Percentiles rank a stretch among this genome's conserved stretches.
Conservation (phyloP, 2,797 vertebrate genomes). For the Chaetophractus vellerosus region DNA sequence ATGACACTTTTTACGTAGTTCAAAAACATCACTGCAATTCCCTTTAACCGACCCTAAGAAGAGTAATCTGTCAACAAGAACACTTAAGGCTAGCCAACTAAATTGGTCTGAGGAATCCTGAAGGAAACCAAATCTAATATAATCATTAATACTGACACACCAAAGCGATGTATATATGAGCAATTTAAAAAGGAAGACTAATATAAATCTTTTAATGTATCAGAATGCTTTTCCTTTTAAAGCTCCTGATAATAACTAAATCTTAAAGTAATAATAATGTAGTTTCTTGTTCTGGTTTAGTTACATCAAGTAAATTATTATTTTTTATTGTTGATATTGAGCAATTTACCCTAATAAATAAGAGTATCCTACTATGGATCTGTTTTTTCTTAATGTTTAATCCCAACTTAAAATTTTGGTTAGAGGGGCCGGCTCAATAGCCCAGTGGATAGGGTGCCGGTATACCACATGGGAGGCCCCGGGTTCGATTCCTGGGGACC, state of each 20-base stretch:
- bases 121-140: slow-evolving; percentile 72
- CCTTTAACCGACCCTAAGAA: slow-evolving; percentile 66
- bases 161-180: not conserved
- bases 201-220: not conserved
- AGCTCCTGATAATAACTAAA: not conserved
- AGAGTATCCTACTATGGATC: not conserved
- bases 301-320: not conserved
- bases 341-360: not conserved
- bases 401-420: not conserved
- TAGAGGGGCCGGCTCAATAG: too few relatives aligned
- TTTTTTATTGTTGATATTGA: not conserved
- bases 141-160: slow-evolving; percentile 68
- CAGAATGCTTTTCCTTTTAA: not conserved
- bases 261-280: slow-evolving; percentile 42
- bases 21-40: slow-evolving; percentile 71
- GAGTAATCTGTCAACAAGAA: slow-evolving; percentile 73
- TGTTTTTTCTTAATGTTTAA: not conserved
- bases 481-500: too few relatives aligned
- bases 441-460: too few relatives aligned
- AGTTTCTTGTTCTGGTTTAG: not conserved
- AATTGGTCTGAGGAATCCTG: slow-evolving; percentile 64
- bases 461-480: too few relatives aligned
- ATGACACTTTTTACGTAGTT: slow-evolving; percentile 32
- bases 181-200: slow-evolving; percentile 32
- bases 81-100: slow-evolving; percentile 51